Base-by-base conservation (phyloP, 2,888 invertebrate species). In the Drosophila sordidapex region DNA sequence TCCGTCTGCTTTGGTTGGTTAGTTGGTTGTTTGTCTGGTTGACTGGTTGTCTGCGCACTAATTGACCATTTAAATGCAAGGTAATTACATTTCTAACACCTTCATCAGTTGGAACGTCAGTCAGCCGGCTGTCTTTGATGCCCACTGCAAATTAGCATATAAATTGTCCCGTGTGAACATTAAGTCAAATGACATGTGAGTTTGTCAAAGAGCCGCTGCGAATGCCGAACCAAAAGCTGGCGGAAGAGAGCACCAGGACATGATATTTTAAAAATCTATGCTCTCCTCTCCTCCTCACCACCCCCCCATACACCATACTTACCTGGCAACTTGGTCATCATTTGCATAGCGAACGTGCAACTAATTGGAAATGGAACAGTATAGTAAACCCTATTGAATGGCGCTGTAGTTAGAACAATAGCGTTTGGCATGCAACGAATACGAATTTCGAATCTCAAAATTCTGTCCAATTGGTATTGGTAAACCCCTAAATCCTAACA, bases 131-230 rank as follows among this genome's bases (percentile, higher is more conserved):
- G 81, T 76, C 89, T 87, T 87, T 87, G 90, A 87, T 88, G 90
- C 78, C 70, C 82, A 76, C 82, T 82, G 89, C 82, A 82, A 88
- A 90, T 88, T 88, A 88, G 87, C 87, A 88, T 88, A 88, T 84
- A 90, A 90, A 88, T 90, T 90, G 90, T 90, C 87, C 87, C 87
- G 87, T 88, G 87, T 87, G 87, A 88, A 88, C 87, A 89, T 88
- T 82, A 90, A 90, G 62, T 79, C 84, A 87, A 86, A 90, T 90
- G 87, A 88, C 90, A 89, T 86, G 87, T 79, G 76, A 87, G 90
- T 86, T 86, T 89, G 89, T 88, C 89, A 84, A 89, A 85, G 65
- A 61, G 83, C 77, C 81, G 81, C 83, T 59, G 79, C 56, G 64
- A 77, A 70, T 49, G 76, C 67, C 49, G 73, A 54, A 62, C 48